Percentiles rank a stretch among this genome's conserved stretches.
phyloP scores from a whole-genome alignment of 2,113 vertebrate genomes.

The Condylura cristata region DNA sequence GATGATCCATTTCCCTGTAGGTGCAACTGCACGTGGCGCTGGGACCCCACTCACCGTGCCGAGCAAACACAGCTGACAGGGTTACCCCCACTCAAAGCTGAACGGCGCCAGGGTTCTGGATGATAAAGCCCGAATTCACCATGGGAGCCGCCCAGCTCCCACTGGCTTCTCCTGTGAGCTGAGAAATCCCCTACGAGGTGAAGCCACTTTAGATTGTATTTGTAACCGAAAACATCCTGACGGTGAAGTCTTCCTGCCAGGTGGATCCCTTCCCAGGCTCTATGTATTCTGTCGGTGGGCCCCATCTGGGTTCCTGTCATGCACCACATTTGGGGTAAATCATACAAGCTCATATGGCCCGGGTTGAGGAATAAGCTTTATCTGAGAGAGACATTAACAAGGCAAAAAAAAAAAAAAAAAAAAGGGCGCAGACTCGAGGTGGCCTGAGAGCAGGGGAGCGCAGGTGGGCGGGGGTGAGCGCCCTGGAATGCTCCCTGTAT shows the following conservation, averaged over 20 bases:
- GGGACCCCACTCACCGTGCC: neutral
- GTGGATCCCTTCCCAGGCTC: neutral
- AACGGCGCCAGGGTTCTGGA: neutral
- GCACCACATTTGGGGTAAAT: neutral
- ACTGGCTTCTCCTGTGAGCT: neutral
- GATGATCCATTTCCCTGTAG: neutral
- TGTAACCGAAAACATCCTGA: neutral
- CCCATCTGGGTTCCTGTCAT: neutral
- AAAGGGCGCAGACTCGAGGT: too few relatives aligned
- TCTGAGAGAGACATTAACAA: neutral
- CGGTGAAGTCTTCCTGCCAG: neutral
- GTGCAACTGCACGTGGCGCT: neutral
- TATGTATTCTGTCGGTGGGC: neutral
- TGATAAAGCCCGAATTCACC: neutral
- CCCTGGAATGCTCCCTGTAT: rapidly evolving
- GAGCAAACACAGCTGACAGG: neutral
- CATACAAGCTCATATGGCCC: neutral
- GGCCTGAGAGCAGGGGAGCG: too few relatives aligned
- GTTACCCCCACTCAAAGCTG: neutral
- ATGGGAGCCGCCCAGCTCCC: neutral
- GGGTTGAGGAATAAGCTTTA: neutral
- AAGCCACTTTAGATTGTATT: neutral
- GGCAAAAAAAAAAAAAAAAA: too few relatives aligned
- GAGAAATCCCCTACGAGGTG: neutral
- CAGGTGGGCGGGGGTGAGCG: too few relatives aligned